Evolutionary conservation across 2,797 vertebrate species (phyloP).

Genomic region (Chelidonichthys spinosus): DNA sequence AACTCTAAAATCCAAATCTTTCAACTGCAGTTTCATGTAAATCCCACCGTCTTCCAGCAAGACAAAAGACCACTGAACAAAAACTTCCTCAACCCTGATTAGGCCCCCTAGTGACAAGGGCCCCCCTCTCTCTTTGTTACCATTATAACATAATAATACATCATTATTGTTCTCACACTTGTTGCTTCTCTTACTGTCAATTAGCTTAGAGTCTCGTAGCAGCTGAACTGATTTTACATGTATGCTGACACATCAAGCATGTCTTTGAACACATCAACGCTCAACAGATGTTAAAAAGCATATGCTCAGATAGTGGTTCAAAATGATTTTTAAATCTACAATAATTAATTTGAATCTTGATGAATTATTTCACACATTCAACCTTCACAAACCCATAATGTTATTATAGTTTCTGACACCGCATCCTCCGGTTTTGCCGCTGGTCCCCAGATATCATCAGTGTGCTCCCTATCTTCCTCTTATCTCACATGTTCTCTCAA

Average conservation of each 20-base stretch:
- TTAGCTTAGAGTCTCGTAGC: background rate
- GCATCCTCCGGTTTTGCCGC: constrained; percentile 1
- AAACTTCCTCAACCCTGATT: background rate
- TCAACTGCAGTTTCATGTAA: background rate
- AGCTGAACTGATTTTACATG: constrained; percentile 43
- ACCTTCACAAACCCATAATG: constrained; percentile 8
- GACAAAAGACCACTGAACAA: background rate
- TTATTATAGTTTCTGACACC: constrained; percentile 25
- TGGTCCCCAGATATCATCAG: constrained; percentile 24
- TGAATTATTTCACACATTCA: constrained; percentile 33
- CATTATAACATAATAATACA: background rate
- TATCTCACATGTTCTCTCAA: constrained; percentile 31
- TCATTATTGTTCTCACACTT: background rate
- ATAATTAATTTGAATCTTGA: background rate
- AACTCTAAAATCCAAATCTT: background rate
- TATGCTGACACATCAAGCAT: constrained; percentile 49
- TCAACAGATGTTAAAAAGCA: constrained; percentile 46
- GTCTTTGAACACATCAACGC: constrained; percentile 48
- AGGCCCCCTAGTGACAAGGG: constrained; percentile 9
- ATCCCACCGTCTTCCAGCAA: background rate
- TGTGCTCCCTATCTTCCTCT: background rate
- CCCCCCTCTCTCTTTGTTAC: constrained; percentile 18
- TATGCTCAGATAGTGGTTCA: constrained; percentile 25
- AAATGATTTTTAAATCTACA: constrained; percentile 19
- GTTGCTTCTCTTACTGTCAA: constrained; percentile 7